phyloP scores from a whole-genome alignment of 2,113 vertebrate species.

The Ciconia maguari region DNA sequence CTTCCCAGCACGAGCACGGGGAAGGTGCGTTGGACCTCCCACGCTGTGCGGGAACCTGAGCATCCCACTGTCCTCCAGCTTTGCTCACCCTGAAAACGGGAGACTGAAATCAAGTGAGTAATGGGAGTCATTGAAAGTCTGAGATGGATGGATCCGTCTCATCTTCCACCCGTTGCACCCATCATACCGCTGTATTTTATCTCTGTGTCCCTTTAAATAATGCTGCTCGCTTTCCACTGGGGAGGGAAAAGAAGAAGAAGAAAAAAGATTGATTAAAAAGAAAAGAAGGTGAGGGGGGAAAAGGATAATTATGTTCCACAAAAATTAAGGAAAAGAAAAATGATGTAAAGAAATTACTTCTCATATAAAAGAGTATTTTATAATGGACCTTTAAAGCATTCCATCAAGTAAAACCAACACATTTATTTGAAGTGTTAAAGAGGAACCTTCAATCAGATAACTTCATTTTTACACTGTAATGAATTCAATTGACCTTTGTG shows the following conservation, averaged over 20 bases:
- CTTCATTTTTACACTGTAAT: constrained; percentile 53
- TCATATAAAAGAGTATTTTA: background rate
- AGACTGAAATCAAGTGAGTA: background rate
- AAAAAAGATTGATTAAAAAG: background rate
- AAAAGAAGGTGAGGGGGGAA: background rate
- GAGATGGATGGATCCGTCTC: background rate
- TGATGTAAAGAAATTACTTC: constrained; percentile 48
- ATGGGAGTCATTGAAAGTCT: background rate
- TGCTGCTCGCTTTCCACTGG: background rate
- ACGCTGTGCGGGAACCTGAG: rapidly evolving
- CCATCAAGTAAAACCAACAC: constrained; percentile 67
- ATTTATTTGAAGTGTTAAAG: constrained; percentile 58
- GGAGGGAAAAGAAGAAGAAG: background rate
- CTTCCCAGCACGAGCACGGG: rapidly evolving
- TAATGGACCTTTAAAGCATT: constrained; percentile 53
- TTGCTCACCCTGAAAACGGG: background rate
- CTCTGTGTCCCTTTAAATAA: background rate
- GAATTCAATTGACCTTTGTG: constrained; percentile 56
- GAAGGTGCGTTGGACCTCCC: background rate
- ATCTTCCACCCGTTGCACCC: background rate
- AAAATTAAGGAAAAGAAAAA: constrained; percentile 62
- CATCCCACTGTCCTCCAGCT: background rate
- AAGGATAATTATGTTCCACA: constrained; percentile 38
- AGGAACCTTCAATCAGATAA: constrained; percentile 58
- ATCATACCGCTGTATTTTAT: background rate